Percentiles rank a stretch among this genome's conserved stretches.
Evolutionary conservation across 2,797 vertebrate species (phyloP).

Genomic region (Myotis planiceps): DNA sequence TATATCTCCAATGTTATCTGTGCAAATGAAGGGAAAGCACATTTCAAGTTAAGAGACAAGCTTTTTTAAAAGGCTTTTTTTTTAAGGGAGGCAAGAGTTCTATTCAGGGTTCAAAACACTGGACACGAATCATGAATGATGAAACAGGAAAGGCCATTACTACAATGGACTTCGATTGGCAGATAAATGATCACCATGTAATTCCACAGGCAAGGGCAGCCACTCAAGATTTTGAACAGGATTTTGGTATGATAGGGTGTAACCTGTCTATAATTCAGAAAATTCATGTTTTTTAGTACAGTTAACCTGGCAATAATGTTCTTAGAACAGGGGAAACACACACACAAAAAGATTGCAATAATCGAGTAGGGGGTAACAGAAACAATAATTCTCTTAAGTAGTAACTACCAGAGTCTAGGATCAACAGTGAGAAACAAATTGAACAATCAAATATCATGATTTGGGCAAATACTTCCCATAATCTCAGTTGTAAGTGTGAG

Average conservation of each 20-base stretch:
- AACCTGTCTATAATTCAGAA: not conserved
- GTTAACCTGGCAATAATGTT: not conserved
- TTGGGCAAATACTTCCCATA: constrained; percentile 17
- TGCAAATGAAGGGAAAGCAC: constrained; percentile 8
- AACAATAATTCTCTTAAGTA: not conserved
- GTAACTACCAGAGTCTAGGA: not conserved
- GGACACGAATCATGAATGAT: not conserved
- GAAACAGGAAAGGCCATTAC: not conserved
- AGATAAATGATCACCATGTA: not conserved
- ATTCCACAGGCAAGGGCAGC: not conserved
- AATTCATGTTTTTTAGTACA: not conserved
- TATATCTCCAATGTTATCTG: not conserved
- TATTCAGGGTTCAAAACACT: not conserved
- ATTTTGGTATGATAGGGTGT: not conserved
- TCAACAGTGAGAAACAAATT: constrained; percentile 3
- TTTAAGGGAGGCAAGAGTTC: not conserved
- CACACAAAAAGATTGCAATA: not conserved
- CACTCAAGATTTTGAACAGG: not conserved
- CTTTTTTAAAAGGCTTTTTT: not conserved
- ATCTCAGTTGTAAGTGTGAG: constrained; percentile 7
- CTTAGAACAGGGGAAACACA: not conserved
- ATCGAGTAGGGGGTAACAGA: not conserved
- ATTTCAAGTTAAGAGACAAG: not conserved
- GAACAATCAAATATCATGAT: constrained; percentile 27
- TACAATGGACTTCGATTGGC: not conserved